Conservation (phyloP, 2,888 invertebrate genomes). For the Scaptomyza tumidula region DNA sequence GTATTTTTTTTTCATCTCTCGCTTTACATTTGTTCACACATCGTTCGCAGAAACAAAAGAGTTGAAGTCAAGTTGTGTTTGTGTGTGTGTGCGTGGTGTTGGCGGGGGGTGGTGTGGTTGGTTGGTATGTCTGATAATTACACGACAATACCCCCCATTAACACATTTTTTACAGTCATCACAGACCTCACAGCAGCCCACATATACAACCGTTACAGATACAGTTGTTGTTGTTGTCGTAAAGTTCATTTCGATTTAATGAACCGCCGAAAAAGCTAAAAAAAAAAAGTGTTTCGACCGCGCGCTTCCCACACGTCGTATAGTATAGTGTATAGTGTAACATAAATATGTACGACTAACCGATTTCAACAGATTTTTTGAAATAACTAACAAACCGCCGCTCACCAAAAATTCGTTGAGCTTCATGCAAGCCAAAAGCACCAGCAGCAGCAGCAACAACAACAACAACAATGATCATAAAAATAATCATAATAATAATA, state of each 20-base stretch:
- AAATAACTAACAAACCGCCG: constrained; percentile 63
- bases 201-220: constrained; percentile 60
- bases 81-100: not conserved
- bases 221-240: constrained; percentile 14
- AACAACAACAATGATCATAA: constrained; percentile 18
- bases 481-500: constrained; percentile 42
- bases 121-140: constrained; percentile 69
- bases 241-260: constrained; percentile 78
- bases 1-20: constrained; percentile 50
- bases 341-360: constrained; percentile 17
- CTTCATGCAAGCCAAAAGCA: constrained; percentile 41
- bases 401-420: constrained; percentile 46
- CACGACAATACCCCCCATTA: constrained; percentile 80
- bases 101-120: constrained; percentile 36
- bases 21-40: constrained; percentile 60
- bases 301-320: constrained; percentile 53
- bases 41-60: constrained; percentile 66
- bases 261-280: constrained; percentile 63
- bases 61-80: constrained; percentile 5
- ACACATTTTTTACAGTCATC: constrained; percentile 70
- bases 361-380: constrained; percentile 76
- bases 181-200: constrained; percentile 51
- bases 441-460: too few relatives aligned
- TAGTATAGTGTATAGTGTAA: not conserved
- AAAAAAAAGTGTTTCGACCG: constrained; percentile 20